Percentiles rank a stretch among this genome's conserved stretches.
Conservation (phyloP, 1,140 invertebrate species). For the Luehdorfia chinensis region DNA sequence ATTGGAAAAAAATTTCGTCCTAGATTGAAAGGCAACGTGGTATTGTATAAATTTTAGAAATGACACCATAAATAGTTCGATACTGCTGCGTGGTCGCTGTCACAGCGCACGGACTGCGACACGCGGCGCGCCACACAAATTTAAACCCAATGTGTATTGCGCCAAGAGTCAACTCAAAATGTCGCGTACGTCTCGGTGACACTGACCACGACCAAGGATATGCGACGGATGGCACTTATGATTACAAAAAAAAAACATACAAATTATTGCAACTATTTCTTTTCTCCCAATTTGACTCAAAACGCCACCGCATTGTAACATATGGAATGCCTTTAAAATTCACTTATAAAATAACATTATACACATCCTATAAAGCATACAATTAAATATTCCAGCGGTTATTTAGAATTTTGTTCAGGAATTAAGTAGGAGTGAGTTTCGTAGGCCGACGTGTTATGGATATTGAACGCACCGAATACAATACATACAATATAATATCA, state of each 20-base stretch:
- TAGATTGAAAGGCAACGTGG: slow-evolving; percentile 74
- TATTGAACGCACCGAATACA: not conserved
- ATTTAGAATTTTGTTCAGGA: slow-evolving; percentile 58
- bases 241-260: slow-evolving; percentile 40
- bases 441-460: slow-evolving; percentile 21
- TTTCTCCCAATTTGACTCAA: slow-evolving; percentile 43
- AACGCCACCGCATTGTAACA: slow-evolving; percentile 68
- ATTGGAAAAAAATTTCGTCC: slow-evolving; percentile 69
- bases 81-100: slow-evolving; percentile 24
- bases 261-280: slow-evolving; percentile 45
- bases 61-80: slow-evolving; percentile 50
- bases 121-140: not conserved
- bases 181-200: no score
- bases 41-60: slow-evolving; percentile 69
- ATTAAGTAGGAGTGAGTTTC: slow-evolving; percentile 23
- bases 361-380: slow-evolving; percentile 63
- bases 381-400: slow-evolving; percentile 39
- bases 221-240: slow-evolving; percentile 65
- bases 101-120: slow-evolving; percentile 11
- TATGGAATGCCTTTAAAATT: slow-evolving; percentile 72
- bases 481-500: slow-evolving; percentile 36
- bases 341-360: slow-evolving; percentile 67
- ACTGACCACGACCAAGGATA: slow-evolving; percentile 17
- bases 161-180: no score
- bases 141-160: no score